Conservation (phyloP, 1,140 invertebrate genomes). For the Calliopsis andreniformis region DNA sequence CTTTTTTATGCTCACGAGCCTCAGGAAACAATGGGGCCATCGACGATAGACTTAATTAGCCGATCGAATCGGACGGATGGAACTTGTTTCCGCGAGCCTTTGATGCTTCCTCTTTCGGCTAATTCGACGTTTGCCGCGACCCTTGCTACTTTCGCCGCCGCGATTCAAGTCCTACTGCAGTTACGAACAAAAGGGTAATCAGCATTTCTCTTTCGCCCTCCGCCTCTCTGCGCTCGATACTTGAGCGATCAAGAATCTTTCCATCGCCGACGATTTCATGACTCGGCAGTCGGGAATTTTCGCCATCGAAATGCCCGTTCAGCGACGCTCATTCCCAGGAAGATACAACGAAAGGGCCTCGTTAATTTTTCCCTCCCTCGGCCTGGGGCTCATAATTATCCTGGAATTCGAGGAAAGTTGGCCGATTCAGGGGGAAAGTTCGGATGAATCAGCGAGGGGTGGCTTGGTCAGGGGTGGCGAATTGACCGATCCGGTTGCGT, state of each 20-base stretch:
- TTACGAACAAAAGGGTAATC: constrained; percentile 25
- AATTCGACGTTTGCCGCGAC: constrained; percentile 32
- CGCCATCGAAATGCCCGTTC: background rate
- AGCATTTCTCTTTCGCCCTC: background rate
- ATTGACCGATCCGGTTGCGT: constrained; percentile 33
- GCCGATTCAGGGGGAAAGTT: constrained; percentile 4
- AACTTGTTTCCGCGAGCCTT: constrained; percentile 7
- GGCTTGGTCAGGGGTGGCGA: background rate
- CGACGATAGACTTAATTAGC: constrained; percentile 34
- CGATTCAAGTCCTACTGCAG: background rate
- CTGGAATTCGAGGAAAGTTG: constrained; percentile 2
- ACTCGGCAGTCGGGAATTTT: background rate
- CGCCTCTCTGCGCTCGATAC: background rate
- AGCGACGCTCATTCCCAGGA: background rate
- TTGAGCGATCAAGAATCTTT: background rate
- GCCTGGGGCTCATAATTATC: constrained; percentile 5
- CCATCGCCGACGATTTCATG: background rate
- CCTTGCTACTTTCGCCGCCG: constrained; percentile 8
- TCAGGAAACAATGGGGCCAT: background rate
- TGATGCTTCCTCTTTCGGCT: constrained; percentile 20
- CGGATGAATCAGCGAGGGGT: constrained; percentile 35
- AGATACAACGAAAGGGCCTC: background rate
- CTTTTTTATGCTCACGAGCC: background rate
- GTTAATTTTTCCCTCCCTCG: background rate
- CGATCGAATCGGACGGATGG: constrained; percentile 15